These are phyloP conservation scores for Leucophenga montana DNA, from an alignment of 2,888 invertebrate species.

Conservation along the genomic window DNA sequence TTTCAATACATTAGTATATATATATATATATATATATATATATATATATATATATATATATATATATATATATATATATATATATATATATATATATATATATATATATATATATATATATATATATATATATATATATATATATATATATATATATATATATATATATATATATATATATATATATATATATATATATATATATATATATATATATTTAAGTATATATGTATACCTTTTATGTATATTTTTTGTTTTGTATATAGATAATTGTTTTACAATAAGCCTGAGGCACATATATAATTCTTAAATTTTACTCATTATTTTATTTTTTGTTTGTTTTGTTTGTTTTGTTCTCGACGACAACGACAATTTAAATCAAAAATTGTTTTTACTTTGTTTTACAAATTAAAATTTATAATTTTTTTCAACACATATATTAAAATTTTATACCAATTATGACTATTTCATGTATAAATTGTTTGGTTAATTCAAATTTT, in stretches of 20 bases:
- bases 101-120: background rate
- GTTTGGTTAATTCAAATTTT: background rate
- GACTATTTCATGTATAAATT: background rate
- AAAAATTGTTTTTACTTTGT: background rate
- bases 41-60: constrained; percentile 6
- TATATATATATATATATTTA: background rate
- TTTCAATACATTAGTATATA: background rate
- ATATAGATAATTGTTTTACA: constrained; percentile 62
- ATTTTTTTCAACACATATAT: too few relatives aligned
- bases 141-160: constrained; percentile 1
- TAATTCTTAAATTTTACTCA: constrained; percentile 30
- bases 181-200: background rate
- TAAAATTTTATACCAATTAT: background rate
- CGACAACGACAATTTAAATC: background rate
- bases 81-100: constrained; percentile 6
- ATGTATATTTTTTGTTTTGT: constrained; percentile 36
- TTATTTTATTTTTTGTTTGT: constrained; percentile 33
- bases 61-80: background rate
- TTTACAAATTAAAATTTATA: background rate
- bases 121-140: background rate
- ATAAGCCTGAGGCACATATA: constrained; percentile 70
- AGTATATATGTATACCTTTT: constrained; percentile 16
- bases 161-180: background rate
- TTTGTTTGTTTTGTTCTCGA: constrained; percentile 3
- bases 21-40: constrained; percentile 7